Conservation (phyloP, 2,797 vertebrate species). For the Spinibarbus caldwelli region DNA sequence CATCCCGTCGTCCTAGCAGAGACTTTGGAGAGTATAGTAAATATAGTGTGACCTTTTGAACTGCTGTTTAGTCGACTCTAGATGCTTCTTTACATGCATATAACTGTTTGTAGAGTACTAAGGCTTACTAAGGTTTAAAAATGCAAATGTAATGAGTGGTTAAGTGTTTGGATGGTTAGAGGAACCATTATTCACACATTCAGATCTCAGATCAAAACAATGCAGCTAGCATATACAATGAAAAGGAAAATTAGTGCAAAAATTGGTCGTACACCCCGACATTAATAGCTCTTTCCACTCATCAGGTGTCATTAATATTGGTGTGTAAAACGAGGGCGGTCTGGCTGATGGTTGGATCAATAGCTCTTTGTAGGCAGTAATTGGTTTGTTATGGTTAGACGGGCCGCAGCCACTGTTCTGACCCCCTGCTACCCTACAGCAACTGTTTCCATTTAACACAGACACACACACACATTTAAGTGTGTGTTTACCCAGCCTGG, state of each 20-base stretch:
- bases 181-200: constrained; percentile 9
- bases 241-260: background rate
- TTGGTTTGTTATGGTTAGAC: constrained; percentile 51
- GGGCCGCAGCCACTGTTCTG: constrained; percentile 52
- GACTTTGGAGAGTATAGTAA: background rate
- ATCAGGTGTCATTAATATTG: constrained; percentile 26
- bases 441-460: constrained; percentile 58
- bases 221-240: background rate
- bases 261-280: background rate
- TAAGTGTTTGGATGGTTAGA: constrained; percentile 3
- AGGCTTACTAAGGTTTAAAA: constrained; percentile 22
- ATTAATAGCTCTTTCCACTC: background rate
- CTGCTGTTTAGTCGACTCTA: background rate
- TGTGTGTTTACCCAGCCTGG: constrained; percentile 21
- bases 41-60: constrained; percentile 9
- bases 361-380: constrained; percentile 54
- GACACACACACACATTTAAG: constrained; percentile 3
- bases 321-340: constrained; percentile 12
- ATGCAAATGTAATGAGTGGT: constrained; percentile 31
- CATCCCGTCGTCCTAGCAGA: background rate
- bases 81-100: background rate
- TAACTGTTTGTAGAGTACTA: background rate
- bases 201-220: constrained; percentile 10
- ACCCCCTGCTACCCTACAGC: constrained; percentile 52
- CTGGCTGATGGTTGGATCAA: constrained; percentile 52